Conservation (phyloP, 2,113 vertebrate species). For the Chascanopsetta lugubris region DNA sequence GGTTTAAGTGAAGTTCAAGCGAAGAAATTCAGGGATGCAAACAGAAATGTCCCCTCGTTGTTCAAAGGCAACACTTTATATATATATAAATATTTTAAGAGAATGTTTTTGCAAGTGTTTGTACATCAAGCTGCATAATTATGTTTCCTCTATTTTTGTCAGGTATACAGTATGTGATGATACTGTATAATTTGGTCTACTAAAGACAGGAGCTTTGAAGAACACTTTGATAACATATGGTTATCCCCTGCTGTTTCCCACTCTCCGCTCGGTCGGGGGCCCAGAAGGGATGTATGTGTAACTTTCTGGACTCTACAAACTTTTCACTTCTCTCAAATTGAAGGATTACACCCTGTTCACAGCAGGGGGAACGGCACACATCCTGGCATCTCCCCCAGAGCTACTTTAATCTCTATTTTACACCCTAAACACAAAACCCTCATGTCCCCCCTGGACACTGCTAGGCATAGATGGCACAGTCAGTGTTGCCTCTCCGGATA, state of each 20-base stretch:
- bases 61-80: constrained; percentile 24
- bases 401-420: constrained; percentile 60
- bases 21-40: background rate
- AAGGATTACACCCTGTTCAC: constrained; percentile 75
- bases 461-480: constrained; percentile 30
- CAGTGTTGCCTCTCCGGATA: constrained; percentile 14
- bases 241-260: constrained; percentile 65
- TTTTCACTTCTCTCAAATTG: constrained; percentile 75
- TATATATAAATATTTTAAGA: constrained; percentile 10
- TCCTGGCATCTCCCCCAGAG: constrained; percentile 60
- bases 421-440: constrained; percentile 41
- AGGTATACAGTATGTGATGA: constrained; percentile 64
- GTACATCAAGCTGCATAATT: constrained; percentile 21
- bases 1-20: constrained; percentile 32
- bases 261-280: constrained; percentile 68
- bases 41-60: background rate
- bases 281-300: constrained; percentile 64
- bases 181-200: constrained; percentile 55
- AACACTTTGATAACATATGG: constrained; percentile 76
- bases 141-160: constrained; percentile 51
- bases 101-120: constrained; percentile 17
- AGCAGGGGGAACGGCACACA: constrained; percentile 64
- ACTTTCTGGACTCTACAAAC: constrained; percentile 74
- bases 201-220: constrained; percentile 66
- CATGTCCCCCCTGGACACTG: constrained; percentile 16